phyloP scores from a whole-genome alignment of 2,888 invertebrate genomes.

The Argynnis bischoffii region DNA sequence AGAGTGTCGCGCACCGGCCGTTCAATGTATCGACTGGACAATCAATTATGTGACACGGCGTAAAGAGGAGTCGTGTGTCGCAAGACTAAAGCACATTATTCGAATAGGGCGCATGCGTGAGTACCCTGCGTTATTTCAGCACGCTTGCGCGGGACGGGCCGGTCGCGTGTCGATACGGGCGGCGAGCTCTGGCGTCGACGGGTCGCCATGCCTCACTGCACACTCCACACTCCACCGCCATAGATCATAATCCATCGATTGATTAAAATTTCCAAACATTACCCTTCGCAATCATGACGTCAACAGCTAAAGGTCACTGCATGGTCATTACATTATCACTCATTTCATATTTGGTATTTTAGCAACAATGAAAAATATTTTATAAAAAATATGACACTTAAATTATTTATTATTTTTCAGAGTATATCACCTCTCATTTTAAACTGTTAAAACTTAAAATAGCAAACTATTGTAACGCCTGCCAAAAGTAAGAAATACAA shows the following conservation, averaged over 20 bases:
- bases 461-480: conserved; percentile 5
- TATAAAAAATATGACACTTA: too few species aligned
- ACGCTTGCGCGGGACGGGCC: conserved; percentile 62
- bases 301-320: conserved; percentile 19
- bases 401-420: too few species aligned
- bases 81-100: conserved; percentile 55
- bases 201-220: conserved; percentile 56
- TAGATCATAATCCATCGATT: conserved; percentile 43
- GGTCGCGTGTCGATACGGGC: conserved; percentile 42
- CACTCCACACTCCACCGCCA: conserved; percentile 30
- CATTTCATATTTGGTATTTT: not conserved
- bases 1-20: conserved; percentile 59
- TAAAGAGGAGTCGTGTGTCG: conserved; percentile 71
- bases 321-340: conserved; percentile 12
- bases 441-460: too few species aligned
- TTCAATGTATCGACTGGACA: conserved; percentile 78
- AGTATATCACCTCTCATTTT: too few species aligned
- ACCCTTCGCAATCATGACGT: conserved; percentile 29
- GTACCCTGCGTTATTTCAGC: conserved; percentile 40
- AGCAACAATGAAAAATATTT: not conserved
- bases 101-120: conserved; percentile 62
- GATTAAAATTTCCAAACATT: conserved; percentile 29
- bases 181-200: conserved; percentile 62
- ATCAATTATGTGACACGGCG: conserved; percentile 77
- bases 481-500: conserved; percentile 5